phyloP scores from a whole-genome alignment of 2,113 vertebrate species.

The Mola mola region DNA sequence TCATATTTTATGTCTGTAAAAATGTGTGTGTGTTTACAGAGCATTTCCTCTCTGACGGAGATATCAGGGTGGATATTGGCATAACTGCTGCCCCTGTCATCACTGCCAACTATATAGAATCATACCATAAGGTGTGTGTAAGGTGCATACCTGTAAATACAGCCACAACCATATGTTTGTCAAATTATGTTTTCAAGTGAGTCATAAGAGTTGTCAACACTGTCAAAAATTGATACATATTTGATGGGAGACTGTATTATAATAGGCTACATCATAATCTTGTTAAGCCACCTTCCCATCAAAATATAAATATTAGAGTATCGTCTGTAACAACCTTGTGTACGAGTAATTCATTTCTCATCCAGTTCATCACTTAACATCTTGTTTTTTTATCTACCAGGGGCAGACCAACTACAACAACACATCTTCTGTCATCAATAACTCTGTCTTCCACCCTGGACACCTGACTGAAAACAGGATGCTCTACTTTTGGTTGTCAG shows the following conservation, averaged over 20 bases:
- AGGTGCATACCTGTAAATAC: too few relatives aligned
- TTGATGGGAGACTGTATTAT: too few relatives aligned
- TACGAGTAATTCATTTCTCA: too few relatives aligned
- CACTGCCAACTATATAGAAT: conserved; percentile 85
- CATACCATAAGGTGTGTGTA: conserved; percentile 87
- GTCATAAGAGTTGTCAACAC: too few relatives aligned
- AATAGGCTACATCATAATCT: too few relatives aligned
- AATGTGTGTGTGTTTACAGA: conserved; percentile 67
- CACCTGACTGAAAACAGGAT: conserved; percentile 83
- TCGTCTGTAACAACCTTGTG: too few relatives aligned
- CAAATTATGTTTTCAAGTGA: too few relatives aligned
- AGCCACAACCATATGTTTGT: too few relatives aligned
- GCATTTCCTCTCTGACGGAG: conserved; percentile 81
- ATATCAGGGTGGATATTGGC: conserved; percentile 82
- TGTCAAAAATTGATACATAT: too few relatives aligned
- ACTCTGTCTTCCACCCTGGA: conserved; percentile 77
- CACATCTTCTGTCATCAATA: conserved; percentile 54
- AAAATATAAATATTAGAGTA: too few relatives aligned
- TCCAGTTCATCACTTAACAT: too few relatives aligned
- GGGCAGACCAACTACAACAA: conserved; percentile 82
- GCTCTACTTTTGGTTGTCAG: conserved; percentile 90
- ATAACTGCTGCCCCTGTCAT: conserved; percentile 79
- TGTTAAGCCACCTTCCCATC: too few relatives aligned
- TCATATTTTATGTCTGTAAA: conserved; percentile 1
- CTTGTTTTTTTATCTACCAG: conserved; percentile 60